These are phyloP conservation scores for Macrophya annulata DNA, from an alignment of 2,888 invertebrate genomes.

Conservation along the genomic window DNA sequence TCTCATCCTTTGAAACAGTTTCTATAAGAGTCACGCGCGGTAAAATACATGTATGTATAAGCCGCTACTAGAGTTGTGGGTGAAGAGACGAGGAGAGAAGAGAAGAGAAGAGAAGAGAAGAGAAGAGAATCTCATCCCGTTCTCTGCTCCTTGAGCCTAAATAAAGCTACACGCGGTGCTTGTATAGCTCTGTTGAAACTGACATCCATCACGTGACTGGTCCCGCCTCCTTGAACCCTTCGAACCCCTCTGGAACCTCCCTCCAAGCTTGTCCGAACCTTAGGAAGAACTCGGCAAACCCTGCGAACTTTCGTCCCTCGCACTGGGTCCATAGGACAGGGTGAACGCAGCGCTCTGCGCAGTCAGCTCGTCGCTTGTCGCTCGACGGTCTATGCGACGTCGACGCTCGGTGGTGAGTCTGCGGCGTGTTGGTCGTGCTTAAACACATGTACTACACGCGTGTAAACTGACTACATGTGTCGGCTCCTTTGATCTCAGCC, in stretches of 20 bases:
- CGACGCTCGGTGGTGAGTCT: constrained; percentile 13
- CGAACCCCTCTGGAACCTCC: constrained; percentile 25
- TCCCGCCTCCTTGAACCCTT: constrained; percentile 65
- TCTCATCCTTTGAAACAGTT: constrained; percentile 22
- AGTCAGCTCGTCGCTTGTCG: constrained; percentile 27
- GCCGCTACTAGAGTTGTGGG: background rate
- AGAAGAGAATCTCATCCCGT: constrained; percentile 28
- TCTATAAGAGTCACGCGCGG: background rate
- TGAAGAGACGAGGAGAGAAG: constrained; percentile 2
- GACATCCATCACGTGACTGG: constrained; percentile 75
- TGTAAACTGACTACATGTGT: constrained; percentile 76
- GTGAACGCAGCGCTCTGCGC: constrained; percentile 6
- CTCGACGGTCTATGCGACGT: constrained; percentile 8
- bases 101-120: background rate
- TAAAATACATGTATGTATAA: background rate
- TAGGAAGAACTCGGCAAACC: constrained; percentile 27
- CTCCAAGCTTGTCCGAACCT: background rate
- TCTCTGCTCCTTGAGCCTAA: constrained; percentile 59
- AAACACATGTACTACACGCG: constrained; percentile 79
- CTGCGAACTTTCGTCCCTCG: constrained; percentile 10
- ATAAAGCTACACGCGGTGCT: constrained; percentile 69
- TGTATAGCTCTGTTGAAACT: constrained; percentile 75
- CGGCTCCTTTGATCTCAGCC: constrained; percentile 77
- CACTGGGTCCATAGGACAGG: background rate
- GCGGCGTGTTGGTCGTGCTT: constrained; percentile 58